A percentile compares a stretch with the other conserved stretches of the same genome.
Conservation (phyloP, 2,888 invertebrate genomes). For the Chaetogeoica ovagalla region DNA sequence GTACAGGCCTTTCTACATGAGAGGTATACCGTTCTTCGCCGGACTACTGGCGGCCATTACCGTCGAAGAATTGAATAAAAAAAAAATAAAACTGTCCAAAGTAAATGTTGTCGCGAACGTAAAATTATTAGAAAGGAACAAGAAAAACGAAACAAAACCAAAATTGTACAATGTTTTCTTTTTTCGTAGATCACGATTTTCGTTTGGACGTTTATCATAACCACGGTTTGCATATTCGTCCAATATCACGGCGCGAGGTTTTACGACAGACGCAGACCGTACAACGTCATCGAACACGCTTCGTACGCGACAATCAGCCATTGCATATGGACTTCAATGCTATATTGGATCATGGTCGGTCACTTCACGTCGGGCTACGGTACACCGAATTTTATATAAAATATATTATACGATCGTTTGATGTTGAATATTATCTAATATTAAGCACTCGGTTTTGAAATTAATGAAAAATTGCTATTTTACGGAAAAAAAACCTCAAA, state of each 20-base stretch:
- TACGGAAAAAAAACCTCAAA: no score
- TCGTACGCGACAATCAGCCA: constrained; percentile 4
- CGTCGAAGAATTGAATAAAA: constrained; percentile 2
- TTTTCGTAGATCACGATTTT: not conserved
- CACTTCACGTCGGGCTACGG: constrained; percentile 27
- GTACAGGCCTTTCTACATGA: constrained; percentile 13
- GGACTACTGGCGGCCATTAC: not conserved
- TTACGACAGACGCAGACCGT: constrained; percentile 9
- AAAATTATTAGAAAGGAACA: not conserved
- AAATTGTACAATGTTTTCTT: not conserved
- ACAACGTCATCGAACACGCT: constrained; percentile 23
- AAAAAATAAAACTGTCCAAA: not conserved
- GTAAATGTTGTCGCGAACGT: not conserved
- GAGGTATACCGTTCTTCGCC: constrained; percentile 11
- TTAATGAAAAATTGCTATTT: no score
- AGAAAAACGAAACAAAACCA: no score
- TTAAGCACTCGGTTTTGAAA: no score
- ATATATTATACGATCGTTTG: no score
- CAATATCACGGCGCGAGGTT: constrained; percentile 1
- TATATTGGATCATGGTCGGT: constrained; percentile 8
- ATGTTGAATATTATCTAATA: no score
- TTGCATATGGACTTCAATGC: not conserved
- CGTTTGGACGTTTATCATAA: not conserved
- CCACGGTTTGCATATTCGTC: not conserved
- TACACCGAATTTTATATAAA: not conserved